Base-by-base conservation (phyloP, 2,888 invertebrate species). In the Tridacna gigas region DNA sequence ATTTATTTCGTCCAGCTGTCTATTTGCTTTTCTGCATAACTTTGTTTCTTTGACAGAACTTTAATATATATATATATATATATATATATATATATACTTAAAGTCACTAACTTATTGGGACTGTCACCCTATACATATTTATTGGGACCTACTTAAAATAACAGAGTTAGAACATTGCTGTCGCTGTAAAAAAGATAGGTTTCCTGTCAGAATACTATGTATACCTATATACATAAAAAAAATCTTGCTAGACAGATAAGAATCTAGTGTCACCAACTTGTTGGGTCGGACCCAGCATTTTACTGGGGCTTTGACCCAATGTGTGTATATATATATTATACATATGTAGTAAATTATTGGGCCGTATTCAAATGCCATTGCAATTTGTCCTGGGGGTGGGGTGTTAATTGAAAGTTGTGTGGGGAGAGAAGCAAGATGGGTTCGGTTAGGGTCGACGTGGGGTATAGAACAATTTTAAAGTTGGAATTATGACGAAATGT, bases 181-280 rank as follows among this genome's bases (percentile, higher is more conserved):
- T 18, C 22, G 18, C 60, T 22, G 22, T 5, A 22, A n/a, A 60
- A 60, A 60, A 22, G 18, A 60, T 60, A 60, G 18, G 60, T 60
- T 60, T 60, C 22, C 60, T 60, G 60, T 60, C 60, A 60, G 60
- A 60, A 60, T 60, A 22, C 60, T 60, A 60, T 60, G 60, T 60
- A 60, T 60, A 60, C 60, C 60, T 60, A 60, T 60, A 60, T 60
- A 60, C 60, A 60, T 60, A 2, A 37, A 60, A 22, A 56, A 60
- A 60, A 60, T 60, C 60, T 60, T 60, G 60, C 18, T 60, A 60
- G 60, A 60, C 20, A 60, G 60, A 60, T 60, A 22, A 18, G 18
- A 5, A n/a, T 60, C 22, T n/a, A 60, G 60, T 60, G 18, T n/a
- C 60, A 60, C 60, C 60, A 18, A 7, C 60, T 60, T 60, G 20